phyloP scores from a whole-genome alignment of 2,888 invertebrate species.

The Halictus ligatus region DNA sequence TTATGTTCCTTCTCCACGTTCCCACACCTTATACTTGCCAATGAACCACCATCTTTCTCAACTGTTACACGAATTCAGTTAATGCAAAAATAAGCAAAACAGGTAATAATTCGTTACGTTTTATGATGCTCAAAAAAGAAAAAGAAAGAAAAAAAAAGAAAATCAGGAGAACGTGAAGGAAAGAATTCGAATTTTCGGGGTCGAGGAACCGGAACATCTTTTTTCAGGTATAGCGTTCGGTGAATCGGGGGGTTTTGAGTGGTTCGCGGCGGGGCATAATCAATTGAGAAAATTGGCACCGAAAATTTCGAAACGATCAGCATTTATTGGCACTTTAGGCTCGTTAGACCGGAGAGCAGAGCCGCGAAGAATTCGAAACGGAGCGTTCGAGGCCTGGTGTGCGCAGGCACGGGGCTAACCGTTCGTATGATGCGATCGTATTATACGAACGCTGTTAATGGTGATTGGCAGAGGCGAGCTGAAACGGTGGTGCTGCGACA shows the following conservation, averaged over 20 bases:
- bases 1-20: not conserved
- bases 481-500: slow-evolving; percentile 8
- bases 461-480: slow-evolving; percentile 14
- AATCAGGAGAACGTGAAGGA: no score
- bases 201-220: not conserved
- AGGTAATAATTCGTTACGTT: no score
- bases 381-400: not conserved
- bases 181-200: not conserved
- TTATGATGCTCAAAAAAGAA: no score
- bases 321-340: slow-evolving; percentile 6
- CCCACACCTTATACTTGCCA: not conserved
- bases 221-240: not conserved
- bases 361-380: slow-evolving; percentile 13
- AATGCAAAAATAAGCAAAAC: not conserved
- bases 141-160: no score
- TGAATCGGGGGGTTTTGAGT: not conserved
- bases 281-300: slow-evolving; percentile 15
- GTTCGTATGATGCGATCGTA: slow-evolving; percentile 9
- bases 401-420: not conserved
- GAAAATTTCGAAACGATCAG: slow-evolving; percentile 18
- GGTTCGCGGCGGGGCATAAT: not conserved
- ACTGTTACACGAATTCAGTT: not conserved
- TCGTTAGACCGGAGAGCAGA: not conserved
- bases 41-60: not conserved
- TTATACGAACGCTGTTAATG: slow-evolving; percentile 13